Evolutionary conservation across 2,113 vertebrate species (phyloP), one percentile per base, ranked within the genome.

Genomic region (Galemys pyrenaicus): DNA sequence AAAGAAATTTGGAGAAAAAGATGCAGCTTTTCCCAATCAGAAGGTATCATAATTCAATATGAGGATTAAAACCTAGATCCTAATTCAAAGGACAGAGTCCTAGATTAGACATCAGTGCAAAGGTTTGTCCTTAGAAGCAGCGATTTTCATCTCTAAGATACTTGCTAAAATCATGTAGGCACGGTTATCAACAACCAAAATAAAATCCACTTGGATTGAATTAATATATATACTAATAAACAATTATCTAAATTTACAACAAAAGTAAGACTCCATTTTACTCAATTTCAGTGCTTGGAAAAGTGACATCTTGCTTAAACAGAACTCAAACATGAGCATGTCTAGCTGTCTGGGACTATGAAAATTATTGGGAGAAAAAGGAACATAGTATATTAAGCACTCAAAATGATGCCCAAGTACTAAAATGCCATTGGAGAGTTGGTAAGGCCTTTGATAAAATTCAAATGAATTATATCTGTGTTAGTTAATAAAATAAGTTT

Each of bases 231-330:
- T 56, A 62, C 54, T 80, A 82, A 91, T 78, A 81, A 10, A 22
- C 20, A 81, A 77, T 95, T 87, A 93, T 73, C 73, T 88, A 56
- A 81, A 91, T 94, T 91, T 87, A 92, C 35, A 87, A 81, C 70
- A 37, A 94, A 92, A 73, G 5, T 70, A 35, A 19, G 28, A 60
- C 41, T 85, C 73, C 39, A 54, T 88, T 84, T 88, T 92, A 64
- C 71, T 77, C 24, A 90, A 32, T 75, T 51, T 32, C 39, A 17
- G 46, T 54, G 37, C 26, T 88, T 91, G 20, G 6, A 91, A 89
- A 73, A 71, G 54, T 81, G 46, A 71, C 30, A 93, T 0, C 22
- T 80, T 75, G 37, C 26, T 92, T 75, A 94, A 92, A 90, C 15
- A 70, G 64, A 80, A 89, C 35, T 90, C 65, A 87, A 20, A 75